These are phyloP conservation scores for Pelagia noctiluca DNA, from an alignment of 30 jellyfish, hydroid and myxozoan genomes.

Conservation along the genomic window DNA sequence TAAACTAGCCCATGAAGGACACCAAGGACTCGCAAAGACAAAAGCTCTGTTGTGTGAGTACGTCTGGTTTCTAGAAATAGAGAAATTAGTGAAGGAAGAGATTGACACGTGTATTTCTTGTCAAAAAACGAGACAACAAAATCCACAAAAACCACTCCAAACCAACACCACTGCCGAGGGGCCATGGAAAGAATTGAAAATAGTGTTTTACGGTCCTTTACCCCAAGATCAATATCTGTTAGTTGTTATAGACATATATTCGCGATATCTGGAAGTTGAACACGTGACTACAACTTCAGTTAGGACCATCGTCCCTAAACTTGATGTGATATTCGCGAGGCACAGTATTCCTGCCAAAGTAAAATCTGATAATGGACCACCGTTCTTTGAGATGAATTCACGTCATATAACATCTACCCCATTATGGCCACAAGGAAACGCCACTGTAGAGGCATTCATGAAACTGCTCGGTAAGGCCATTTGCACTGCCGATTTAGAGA, in stretches of 20 bases:
- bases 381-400: slow-evolving; percentile 25
- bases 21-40: slow-evolving; percentile 42
- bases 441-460: slow-evolving; percentile 31
- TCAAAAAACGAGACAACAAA: slow-evolving; percentile 44
- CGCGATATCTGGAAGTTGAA: slow-evolving; percentile 65
- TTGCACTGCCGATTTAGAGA: slow-evolving; percentile 38
- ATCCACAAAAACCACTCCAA: slow-evolving; percentile 44
- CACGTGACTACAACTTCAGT: slow-evolving; percentile 44
- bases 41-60: slow-evolving; percentile 50
- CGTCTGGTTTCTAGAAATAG: slow-evolving; percentile 52
- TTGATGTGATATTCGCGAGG: slow-evolving; percentile 7
- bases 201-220: slow-evolving; percentile 51
- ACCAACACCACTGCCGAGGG: slow-evolving; percentile 19
- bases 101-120: slow-evolving; percentile 38
- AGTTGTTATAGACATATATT: slow-evolving; percentile 30
- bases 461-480: slow-evolving; percentile 55
- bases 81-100: slow-evolving; percentile 37
- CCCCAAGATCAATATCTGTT: slow-evolving; percentile 37
- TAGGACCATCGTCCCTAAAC: slow-evolving; percentile 22
- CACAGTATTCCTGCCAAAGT: slow-evolving; percentile 43
- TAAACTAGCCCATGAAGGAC: slow-evolving; percentile 59
- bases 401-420: slow-evolving; percentile 31
- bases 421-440: slow-evolving; percentile 49
- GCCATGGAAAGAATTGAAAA: slow-evolving; percentile 38
- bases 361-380: slow-evolving; percentile 66